phyloP scores from a whole-genome alignment of 2,113 vertebrate genomes.

The Heptranchias perlo region DNA sequence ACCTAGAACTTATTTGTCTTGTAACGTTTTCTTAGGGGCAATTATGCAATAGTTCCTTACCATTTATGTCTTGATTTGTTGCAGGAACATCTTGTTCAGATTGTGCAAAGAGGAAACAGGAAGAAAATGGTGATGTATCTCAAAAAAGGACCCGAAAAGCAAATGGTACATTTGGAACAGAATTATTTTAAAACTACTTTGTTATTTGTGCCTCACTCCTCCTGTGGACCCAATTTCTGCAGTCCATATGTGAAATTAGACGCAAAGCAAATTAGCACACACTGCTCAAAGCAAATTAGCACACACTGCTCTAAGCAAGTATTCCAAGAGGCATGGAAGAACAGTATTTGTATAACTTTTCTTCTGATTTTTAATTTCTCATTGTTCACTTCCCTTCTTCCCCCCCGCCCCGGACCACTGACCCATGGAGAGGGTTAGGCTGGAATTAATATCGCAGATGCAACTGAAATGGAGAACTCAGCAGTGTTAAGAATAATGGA shows the following conservation, averaged over 20 bases:
- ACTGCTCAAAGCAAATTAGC: not conserved
- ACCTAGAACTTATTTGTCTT: not conserved
- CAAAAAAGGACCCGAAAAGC: constrained; percentile 28
- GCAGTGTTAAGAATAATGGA: not conserved
- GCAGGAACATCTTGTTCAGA: constrained; percentile 26
- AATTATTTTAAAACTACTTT: not conserved
- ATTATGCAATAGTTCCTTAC: not conserved
- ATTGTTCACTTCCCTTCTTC: not conserved
- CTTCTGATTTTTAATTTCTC: not conserved
- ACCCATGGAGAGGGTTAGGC: not conserved
- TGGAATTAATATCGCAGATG: not conserved
- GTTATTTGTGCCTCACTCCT: not conserved
- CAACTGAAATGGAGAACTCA: not conserved
- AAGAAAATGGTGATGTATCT: constrained; percentile 26
- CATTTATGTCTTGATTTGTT: not conserved
- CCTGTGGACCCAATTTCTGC: not conserved
- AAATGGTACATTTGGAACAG: constrained; percentile 27
- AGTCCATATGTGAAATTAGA: not conserved
- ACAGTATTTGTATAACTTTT: not conserved
- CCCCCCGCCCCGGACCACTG: not conserved
- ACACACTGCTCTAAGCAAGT: not conserved
- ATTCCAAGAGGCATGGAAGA: not conserved
- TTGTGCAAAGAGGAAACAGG: constrained; percentile 27
- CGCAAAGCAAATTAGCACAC: not conserved
- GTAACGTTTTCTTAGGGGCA: not conserved